phyloP scores from a whole-genome alignment of 2,797 vertebrate species.

The Hafferia zeledoni region DNA sequence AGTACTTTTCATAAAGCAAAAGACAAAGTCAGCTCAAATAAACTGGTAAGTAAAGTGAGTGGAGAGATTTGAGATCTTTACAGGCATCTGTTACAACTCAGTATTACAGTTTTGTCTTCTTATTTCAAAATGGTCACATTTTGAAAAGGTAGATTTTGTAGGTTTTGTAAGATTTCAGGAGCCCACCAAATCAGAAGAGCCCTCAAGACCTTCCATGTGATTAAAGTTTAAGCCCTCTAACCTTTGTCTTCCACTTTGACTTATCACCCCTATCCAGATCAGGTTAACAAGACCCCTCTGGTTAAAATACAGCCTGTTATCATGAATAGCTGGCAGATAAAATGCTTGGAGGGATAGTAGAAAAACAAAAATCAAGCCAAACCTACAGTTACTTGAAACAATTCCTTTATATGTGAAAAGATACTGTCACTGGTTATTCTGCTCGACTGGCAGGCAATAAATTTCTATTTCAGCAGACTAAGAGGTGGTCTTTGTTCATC shows the following conservation, averaged over 20 bases:
- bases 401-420: background rate
- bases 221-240: background rate
- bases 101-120: background rate
- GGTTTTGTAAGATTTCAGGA: background rate
- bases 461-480: background rate
- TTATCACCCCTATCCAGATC: background rate
- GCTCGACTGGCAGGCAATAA: background rate
- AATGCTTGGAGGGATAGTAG: background rate
- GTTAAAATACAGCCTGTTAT: background rate
- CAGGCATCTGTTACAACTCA: background rate
- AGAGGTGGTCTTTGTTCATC: background rate
- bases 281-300: background rate
- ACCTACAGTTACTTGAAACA: background rate
- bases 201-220: background rate
- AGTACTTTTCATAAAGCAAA: background rate
- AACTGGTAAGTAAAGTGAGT: background rate
- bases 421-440: background rate
- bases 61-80: background rate
- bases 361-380: background rate
- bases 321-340: background rate
- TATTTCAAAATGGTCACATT: background rate
- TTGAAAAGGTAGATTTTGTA: background rate
- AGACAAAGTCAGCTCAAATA: background rate
- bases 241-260: background rate
- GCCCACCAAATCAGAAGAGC: background rate